Evolutionary conservation across 2,888 invertebrate species (phyloP).

Genomic region (Folsomia candida): DNA sequence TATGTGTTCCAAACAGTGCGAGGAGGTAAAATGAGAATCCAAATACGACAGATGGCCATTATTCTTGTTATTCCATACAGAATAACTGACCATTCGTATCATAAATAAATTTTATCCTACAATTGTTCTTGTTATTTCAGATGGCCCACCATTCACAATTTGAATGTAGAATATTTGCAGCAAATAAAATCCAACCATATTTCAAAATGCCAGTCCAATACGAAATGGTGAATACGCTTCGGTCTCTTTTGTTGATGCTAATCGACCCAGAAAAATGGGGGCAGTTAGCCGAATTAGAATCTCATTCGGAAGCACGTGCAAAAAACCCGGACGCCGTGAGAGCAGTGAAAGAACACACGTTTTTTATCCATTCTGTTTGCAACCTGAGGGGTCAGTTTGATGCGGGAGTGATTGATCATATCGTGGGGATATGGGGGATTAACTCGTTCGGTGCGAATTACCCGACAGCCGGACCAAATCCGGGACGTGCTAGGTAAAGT

Average conservation of each 20-base stretch:
- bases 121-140: no score
- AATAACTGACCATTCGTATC: no score
- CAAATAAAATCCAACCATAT: constrained; percentile 21
- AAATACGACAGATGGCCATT: no score
- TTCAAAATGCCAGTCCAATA: constrained; percentile 55
- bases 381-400: constrained; percentile 23
- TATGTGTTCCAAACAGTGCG: constrained; percentile 34
- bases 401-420: constrained; percentile 20
- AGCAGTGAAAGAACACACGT: constrained; percentile 25
- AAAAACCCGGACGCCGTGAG: constrained; percentile 15
- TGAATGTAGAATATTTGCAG: constrained; percentile 37
- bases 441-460: constrained; percentile 35
- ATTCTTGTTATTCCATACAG: no score
- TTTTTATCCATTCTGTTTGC: constrained; percentile 29
- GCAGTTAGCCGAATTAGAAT: constrained; percentile 27
- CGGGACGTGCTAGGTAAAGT: constrained; percentile 28
- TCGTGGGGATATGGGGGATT: constrained; percentile 33
- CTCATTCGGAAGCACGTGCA: constrained; percentile 24
- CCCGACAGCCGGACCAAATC: constrained; percentile 21
- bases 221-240: constrained; percentile 66
- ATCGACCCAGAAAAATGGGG: constrained; percentile 18
- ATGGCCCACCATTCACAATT: constrained; percentile 24
- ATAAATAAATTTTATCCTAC: no score
- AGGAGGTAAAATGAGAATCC: no score
- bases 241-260: constrained; percentile 55